A percentile compares a stretch with the other conserved stretches of the same genome.
Evolutionary conservation across 2,113 vertebrate species (phyloP).

Genomic region (Pungitius pungitius): DNA sequence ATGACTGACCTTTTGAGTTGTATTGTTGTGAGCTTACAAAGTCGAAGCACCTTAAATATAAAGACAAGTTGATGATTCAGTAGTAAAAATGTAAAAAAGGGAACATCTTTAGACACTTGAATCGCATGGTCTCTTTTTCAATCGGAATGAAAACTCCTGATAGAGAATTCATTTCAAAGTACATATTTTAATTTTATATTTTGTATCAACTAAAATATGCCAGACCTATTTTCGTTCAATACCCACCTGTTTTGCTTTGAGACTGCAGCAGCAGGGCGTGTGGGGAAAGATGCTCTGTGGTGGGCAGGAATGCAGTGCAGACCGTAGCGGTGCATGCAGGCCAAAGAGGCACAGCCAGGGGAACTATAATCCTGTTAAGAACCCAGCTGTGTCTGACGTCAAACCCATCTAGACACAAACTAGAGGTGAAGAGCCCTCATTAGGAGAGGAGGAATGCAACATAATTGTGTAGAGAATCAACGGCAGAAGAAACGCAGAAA

Average conservation of each 20-base stretch:
- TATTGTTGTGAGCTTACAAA: neutral
- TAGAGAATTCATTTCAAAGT: neutral
- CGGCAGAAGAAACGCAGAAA: constrained; percentile 23
- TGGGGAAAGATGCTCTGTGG: constrained; percentile 45
- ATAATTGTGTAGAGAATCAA: constrained; percentile 40
- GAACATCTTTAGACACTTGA: neutral
- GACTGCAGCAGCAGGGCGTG: constrained; percentile 28
- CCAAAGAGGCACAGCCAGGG: constrained; percentile 59
- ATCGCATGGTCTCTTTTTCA: neutral
- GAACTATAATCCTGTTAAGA: constrained; percentile 76
- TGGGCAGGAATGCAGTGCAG: constrained; percentile 61
- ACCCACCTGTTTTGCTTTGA: constrained; percentile 34
- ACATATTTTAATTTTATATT: neutral
- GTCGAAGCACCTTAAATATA: neutral
- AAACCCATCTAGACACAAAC: constrained; percentile 71
- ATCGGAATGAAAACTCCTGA: neutral
- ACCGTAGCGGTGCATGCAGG: constrained; percentile 53
- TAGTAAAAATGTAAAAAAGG: neutral
- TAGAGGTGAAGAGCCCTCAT: constrained; percentile 69
- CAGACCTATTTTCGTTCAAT: constrained; percentile 6
- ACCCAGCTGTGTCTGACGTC: constrained; percentile 80
- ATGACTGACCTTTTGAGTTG: neutral
- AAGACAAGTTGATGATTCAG: neutral
- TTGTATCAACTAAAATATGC: neutral
- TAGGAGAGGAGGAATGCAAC: constrained; percentile 48